These are phyloP conservation scores for Sebastes glaucus DNA, from an alignment of 2,797 vertebrate genomes.

Conservation along the genomic window DNA sequence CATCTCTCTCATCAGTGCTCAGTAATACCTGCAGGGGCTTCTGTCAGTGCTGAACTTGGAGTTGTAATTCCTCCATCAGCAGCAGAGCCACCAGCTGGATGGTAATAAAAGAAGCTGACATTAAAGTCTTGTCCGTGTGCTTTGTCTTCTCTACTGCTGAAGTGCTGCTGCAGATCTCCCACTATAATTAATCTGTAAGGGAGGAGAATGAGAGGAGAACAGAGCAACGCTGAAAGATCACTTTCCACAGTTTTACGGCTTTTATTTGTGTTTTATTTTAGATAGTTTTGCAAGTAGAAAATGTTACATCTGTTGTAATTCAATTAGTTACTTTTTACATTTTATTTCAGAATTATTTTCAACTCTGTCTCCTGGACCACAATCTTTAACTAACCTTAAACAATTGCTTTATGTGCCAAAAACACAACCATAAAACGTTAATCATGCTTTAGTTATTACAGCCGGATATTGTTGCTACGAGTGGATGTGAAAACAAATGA, in stretches of 20 bases:
- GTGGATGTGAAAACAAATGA: not conserved
- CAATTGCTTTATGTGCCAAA: not conserved
- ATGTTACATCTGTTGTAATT: not conserved
- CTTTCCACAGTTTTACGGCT: not conserved
- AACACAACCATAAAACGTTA: not conserved
- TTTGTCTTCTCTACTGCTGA: slow-evolving; percentile 10
- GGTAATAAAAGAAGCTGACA: slow-evolving; percentile 36
- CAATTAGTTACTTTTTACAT: not conserved
- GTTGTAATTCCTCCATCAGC: slow-evolving; percentile 29
- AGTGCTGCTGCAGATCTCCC: slow-evolving; percentile 20
- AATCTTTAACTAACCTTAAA: not conserved
- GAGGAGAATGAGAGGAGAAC: not conserved
- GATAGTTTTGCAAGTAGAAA: not conserved
- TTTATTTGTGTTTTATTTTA: not conserved
- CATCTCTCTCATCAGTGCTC: slow-evolving; percentile 5
- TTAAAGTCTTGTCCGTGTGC: slow-evolving; percentile 2
- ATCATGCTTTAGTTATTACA: not conserved
- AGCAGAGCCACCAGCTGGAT: slow-evolving; percentile 21
- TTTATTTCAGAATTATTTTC: not conserved
- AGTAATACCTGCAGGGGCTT: slow-evolving; percentile 19
- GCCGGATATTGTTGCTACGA: not conserved
- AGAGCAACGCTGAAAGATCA: not conserved
- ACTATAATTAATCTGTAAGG: slow-evolving; percentile 29
- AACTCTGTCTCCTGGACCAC: not conserved
- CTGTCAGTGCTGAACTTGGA: not conserved